phyloP scores from a whole-genome alignment of 2,888 invertebrate genomes.

The Synergus japonicus region DNA sequence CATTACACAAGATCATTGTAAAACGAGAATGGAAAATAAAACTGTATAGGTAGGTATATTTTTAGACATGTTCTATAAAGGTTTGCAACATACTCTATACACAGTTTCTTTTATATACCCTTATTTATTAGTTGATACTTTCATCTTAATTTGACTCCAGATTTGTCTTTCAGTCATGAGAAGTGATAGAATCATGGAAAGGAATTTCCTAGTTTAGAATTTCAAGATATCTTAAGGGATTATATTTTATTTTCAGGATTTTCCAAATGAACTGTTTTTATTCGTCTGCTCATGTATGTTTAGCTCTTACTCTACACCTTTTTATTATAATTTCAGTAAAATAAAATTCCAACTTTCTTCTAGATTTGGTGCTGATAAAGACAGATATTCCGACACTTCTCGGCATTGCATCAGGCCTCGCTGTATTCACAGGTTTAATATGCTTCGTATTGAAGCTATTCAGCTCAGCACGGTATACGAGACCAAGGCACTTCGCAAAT shows the following conservation, averaged over 20 bases:
- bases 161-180: no score
- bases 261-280: no score
- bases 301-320: not conserved
- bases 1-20: not conserved
- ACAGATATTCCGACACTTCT: slow-evolving; percentile 92
- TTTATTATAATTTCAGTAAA: not conserved
- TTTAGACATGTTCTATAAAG: not conserved
- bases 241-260: no score
- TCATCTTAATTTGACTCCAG: no score
- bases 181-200: no score
- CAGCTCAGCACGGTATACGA: slow-evolving; percentile 82
- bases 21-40: not conserved
- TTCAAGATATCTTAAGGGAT: no score
- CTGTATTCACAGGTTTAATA: slow-evolving; percentile 90
- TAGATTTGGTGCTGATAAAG: slow-evolving; percentile 89
- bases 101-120: not conserved
- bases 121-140: not conserved
- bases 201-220: no score
- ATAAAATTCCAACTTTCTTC: slow-evolving; percentile 55
- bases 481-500: slow-evolving; percentile 89
- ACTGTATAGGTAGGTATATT: not conserved
- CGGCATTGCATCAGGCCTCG: slow-evolving; percentile 91
- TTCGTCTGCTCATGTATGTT: no score
- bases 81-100: no score
- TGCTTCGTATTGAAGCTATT: slow-evolving; percentile 94